Evolutionary conservation across 1,140 invertebrate genomes (phyloP).

Genomic region (Paralvinella palmiformis): DNA sequence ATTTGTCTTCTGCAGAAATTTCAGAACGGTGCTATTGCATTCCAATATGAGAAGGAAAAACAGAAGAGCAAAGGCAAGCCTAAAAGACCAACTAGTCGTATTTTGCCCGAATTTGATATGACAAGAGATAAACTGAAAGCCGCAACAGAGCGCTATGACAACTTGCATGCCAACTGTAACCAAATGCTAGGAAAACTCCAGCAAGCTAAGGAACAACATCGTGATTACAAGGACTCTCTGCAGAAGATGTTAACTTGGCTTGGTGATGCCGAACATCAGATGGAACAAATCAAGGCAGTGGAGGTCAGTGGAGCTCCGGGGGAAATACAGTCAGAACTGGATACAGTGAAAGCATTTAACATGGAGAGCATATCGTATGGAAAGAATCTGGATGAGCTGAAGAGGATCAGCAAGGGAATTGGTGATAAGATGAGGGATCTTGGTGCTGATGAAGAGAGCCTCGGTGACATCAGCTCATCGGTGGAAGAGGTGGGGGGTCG

Average conservation of each 20-base stretch:
- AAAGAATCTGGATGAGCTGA: constrained; percentile 68
- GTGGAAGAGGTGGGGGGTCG: constrained; percentile 72
- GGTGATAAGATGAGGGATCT: constrained; percentile 66
- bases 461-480: constrained; percentile 68
- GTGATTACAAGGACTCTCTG: constrained; percentile 75
- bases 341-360: constrained; percentile 73
- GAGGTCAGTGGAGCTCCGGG: constrained; percentile 78
- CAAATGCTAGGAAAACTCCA: constrained; percentile 65
- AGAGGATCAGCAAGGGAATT: constrained; percentile 34
- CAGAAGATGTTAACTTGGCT: constrained; percentile 80
- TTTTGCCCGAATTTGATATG: not conserved
- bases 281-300: constrained; percentile 69
- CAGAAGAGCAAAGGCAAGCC: not conserved
- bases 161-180: constrained; percentile 56
- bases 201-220: constrained; percentile 48
- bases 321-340: constrained; percentile 79
- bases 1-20: too few species aligned
- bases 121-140: constrained; percentile 35
- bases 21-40: not conserved
- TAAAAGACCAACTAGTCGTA: too few species aligned
- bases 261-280: constrained; percentile 70
- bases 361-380: constrained; percentile 81
- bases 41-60: too few species aligned
- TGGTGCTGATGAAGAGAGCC: constrained; percentile 66
- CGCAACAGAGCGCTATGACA: constrained; percentile 57